Evolutionary conservation across 2,888 invertebrate species (phyloP), one percentile per base, ranked within the genome.

Genomic region (Mesopsocus fuscifrons): DNA sequence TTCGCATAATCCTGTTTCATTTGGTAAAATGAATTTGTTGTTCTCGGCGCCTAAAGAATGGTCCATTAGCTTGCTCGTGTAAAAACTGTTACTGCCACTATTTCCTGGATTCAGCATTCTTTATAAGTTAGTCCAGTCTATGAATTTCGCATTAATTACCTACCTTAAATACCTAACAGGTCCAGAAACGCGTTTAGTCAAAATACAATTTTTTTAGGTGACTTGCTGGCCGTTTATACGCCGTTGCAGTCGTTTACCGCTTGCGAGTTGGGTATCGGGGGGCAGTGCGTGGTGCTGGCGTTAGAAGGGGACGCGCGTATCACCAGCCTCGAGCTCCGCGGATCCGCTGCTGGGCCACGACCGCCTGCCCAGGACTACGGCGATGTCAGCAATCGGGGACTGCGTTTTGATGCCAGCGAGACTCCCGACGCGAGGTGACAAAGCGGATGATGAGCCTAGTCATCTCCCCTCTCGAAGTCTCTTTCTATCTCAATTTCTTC

Each of bases 181-280:
- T n/a, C n/a, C n/a, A n/a, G n/a, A n/a, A n/a, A n/a, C n/a, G n/a
- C n/a, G n/a, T n/a, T n/a, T n/a, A n/a, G n/a, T n/a, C n/a, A n/a
- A n/a, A n/a, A n/a, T n/a, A n/a, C n/a, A n/a, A n/a, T n/a, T n/a
- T n/a, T n/a, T n/a, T n/a, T n/a, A 83, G 84, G 84, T 40, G 74
- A 76, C 57, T 66, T 81, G 43, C 65, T 84, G 55, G 77, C 84
- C 20, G 80, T 82, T 1, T 84, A 76, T 62, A 82, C 81, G 3
- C 82, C 84, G 1, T 74, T 76, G 35, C 68, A 71, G 38, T 69
- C 74, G 46, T 75, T 84, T 51, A 74, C 75, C 30, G 76, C 81
- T 1, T 80, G 81, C 58, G 82, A 85, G 55, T 70, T 87, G 34
- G 69, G 78, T 8, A 68, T 76, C 11, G 77, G 79, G 43, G 85